Base-by-base conservation (phyloP, 2,797 vertebrate genomes). In the Dipus sagitta region DNA sequence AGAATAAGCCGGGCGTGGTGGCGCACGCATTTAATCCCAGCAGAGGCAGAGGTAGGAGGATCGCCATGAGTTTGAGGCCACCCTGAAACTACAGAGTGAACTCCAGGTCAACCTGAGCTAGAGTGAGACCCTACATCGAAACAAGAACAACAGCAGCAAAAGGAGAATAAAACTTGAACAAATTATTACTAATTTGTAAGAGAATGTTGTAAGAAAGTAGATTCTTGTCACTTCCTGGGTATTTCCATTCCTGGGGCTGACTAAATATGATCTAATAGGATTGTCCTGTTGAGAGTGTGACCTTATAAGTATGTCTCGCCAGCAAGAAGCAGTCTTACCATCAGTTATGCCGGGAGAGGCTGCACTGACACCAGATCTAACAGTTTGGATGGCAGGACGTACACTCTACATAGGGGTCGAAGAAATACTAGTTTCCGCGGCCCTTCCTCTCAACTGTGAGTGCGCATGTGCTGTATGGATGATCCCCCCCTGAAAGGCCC, bases 361-460 rank as follows among this genome's bases (percentile, higher is more conserved):
- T 79, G 13, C 32, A 15, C 20, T 90, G 34, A 20, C 21, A 38
- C 13, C 60, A 26, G 32, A 20, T 14, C 52, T 34, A 14, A 72
- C 70, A 81, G 34, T 87, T 60, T 62, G 32, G 54, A 83, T 90
- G 26, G 34, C 20, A 58, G 54, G 54, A 58, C 54, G 2, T 58
- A 79, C n/a, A 52, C 4, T 5, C 65, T 87, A 52, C 23, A 34
- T 1, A 68, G 23, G 10, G 7, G 9, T 11, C 60, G n/a, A 77
- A 60, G n/a, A 95, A 88, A 90, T 14, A 64, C 26, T 34, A 38
- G 38, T 91, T 77, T 18, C 81, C 70, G 62, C 64, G 62, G 70
- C 52, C 13, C 15, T 86, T 64, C 52, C 24, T 72, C 13, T 70
- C 86, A 18, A 75, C 8, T 38, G 1, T 47, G 32, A 64, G 10